Conservation (phyloP, 1,140 invertebrate species). For the Musca vetustissima region DNA sequence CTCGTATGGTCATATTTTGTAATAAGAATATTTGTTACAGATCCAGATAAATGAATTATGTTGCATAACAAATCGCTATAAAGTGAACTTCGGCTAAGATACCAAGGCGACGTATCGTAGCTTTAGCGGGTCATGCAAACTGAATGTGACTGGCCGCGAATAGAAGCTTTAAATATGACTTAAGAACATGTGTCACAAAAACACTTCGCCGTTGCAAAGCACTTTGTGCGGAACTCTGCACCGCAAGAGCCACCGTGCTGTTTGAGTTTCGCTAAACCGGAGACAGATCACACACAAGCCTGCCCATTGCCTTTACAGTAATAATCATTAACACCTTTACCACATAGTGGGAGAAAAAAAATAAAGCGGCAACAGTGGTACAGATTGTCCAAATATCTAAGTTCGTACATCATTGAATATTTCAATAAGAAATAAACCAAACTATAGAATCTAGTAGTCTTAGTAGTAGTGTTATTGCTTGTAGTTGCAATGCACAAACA, state of each 20-base stretch:
- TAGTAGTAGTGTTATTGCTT: too few species aligned
- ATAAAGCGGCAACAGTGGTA: neutral
- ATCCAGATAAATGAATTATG: constrained; percentile 47
- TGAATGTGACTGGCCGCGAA: neutral
- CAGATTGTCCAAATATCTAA: constrained; percentile 6
- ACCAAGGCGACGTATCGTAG: neutral
- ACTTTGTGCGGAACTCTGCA: too few species aligned
- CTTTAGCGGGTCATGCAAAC: neutral
- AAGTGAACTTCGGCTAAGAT: constrained; percentile 35
- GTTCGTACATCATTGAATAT: neutral
- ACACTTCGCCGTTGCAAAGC: too few species aligned
- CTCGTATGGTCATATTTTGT: too few species aligned
- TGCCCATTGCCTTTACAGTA: neutral
- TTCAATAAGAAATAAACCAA: neutral
- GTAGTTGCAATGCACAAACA: too few species aligned
- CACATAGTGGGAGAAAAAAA: neutral
- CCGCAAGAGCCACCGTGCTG: too few species aligned
- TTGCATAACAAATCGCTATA: constrained; percentile 53
- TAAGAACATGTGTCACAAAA: constrained; percentile 43
- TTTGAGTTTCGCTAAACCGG: too few species aligned
- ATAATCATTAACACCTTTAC: constrained; percentile 49
- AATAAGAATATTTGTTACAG: constrained; percentile 10
- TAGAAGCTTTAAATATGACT: constrained; percentile 53
- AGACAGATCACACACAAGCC: too few species aligned
- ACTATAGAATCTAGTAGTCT: too few species aligned